phyloP scores from a whole-genome alignment of 2,888 invertebrate species.

The Tipula lateralis region DNA sequence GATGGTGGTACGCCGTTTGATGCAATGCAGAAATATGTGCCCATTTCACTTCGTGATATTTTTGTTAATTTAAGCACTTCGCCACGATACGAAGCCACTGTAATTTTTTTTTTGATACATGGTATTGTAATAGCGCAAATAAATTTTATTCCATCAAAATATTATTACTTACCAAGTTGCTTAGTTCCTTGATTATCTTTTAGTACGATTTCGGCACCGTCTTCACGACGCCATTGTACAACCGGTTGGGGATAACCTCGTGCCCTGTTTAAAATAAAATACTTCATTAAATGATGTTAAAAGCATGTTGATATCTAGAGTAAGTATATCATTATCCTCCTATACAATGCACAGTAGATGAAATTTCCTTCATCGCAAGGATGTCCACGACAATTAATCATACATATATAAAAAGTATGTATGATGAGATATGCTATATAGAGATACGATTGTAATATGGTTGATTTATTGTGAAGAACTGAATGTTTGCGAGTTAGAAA shows the following conservation, averaged over 20 bases:
- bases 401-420: not conserved
- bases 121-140: too few relatives aligned
- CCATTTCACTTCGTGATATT: conserved; percentile 84
- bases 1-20: conserved; percentile 83
- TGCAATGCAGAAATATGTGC: conserved; percentile 84
- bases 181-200: conserved; percentile 64
- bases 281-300: not conserved
- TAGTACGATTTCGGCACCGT: conserved; percentile 72
- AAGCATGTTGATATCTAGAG: not conserved
- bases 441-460: not conserved
- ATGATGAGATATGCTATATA: not conserved
- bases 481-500: not conserved
- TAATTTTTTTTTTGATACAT: not conserved
- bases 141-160: not conserved
- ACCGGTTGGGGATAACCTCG: conserved; percentile 74
- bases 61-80: conserved; percentile 71
- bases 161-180: conserved; percentile 53
- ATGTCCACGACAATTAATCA: not conserved
- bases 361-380: not conserved
- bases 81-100: conserved; percentile 59
- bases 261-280: conserved; percentile 51
- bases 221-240: conserved; percentile 79
- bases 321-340: not conserved
- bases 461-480: not conserved
- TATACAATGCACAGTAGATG: not conserved